Evolutionary conservation across 2,888 invertebrate genomes (phyloP), one percentile per base, ranked within the genome.

Genomic region (Sussaba pulchella): DNA sequence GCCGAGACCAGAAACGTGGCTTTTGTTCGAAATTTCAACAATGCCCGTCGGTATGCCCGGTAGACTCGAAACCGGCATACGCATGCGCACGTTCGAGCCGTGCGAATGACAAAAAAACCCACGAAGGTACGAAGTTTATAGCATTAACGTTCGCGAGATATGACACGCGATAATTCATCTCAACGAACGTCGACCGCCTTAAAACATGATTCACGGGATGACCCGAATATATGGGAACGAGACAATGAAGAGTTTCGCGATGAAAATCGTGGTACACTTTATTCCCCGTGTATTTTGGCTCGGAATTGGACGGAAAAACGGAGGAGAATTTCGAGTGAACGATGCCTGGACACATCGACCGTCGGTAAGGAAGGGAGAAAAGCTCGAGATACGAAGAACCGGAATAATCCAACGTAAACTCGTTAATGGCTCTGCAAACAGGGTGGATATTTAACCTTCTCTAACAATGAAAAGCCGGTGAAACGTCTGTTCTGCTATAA

Each of bases 401-500:
- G 47, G 59, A 26, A 66, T 59, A 66, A 50, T 41, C 36, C 41
- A 26, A 54, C 61, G 19, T 41, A 36, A 64, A 52, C 39, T 52
- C 70, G 77, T 71, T 71, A 77, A 77, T 71, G 59, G 57, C 57
- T 36, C 17, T 21, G 71, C 47, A 77, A 77, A 66, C 71, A 52
- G 41, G n/a, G 6, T 4, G 2, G 10, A 41, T 69, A 61, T 76
- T 69, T 69, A 19, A 41, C 41, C 41, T 14, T 39, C n/a, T 36
- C 61, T 63, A 61, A 63, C 69, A 41, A 69, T 52, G 61, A 61
- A 54, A 39, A 52, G 57, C 45, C 24, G 54, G 39, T 14, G 1
- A 14, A 17, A 31, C 36, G 36, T 10, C 3, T 57, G 21, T 24
- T 24, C 39, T 43, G 19, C 54, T 17, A 26, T 45, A 36, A 45